These are phyloP conservation scores for Paracanthobrama guichenoti DNA, from an alignment of 2,113 vertebrate species.

Conservation along the genomic window DNA sequence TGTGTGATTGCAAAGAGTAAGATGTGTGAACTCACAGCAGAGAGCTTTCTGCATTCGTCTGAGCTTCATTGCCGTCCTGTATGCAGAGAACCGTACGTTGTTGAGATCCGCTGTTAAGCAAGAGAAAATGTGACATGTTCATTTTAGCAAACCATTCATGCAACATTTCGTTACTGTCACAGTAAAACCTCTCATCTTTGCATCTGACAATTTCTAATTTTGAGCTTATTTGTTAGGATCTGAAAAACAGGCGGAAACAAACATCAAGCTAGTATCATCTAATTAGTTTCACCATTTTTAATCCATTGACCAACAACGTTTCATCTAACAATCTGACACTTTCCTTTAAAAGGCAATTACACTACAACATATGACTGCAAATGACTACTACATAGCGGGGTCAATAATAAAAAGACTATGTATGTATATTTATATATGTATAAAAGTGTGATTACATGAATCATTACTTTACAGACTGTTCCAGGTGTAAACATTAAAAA, in stretches of 20 bases:
- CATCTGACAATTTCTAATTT: constrained; percentile 7
- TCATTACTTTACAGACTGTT: background rate
- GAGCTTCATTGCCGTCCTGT: constrained; percentile 98
- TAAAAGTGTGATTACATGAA: background rate
- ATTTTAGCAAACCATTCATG: background rate
- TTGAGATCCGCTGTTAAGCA: constrained; percentile 86
- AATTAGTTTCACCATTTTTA: background rate
- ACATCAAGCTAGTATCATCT: background rate
- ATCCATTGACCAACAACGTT: background rate
- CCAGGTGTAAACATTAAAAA: background rate
- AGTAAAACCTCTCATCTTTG: background rate
- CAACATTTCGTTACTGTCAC: background rate
- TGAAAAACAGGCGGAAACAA: background rate
- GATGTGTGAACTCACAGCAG: constrained; percentile 83
- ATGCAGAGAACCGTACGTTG: constrained; percentile 97
- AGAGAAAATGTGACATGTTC: constrained; percentile 13
- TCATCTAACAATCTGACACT: background rate
- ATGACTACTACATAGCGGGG: background rate
- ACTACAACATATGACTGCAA: background rate
- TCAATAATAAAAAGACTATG: background rate
- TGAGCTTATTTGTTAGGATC: constrained; percentile 2
- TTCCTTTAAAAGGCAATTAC: background rate
- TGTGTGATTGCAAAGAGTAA: background rate
- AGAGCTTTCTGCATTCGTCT: constrained; percentile 97
- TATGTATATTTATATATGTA: background rate